These are phyloP conservation scores for Piezodorus guildinii DNA, from an alignment of 1,140 invertebrate genomes.

Conservation along the genomic window DNA sequence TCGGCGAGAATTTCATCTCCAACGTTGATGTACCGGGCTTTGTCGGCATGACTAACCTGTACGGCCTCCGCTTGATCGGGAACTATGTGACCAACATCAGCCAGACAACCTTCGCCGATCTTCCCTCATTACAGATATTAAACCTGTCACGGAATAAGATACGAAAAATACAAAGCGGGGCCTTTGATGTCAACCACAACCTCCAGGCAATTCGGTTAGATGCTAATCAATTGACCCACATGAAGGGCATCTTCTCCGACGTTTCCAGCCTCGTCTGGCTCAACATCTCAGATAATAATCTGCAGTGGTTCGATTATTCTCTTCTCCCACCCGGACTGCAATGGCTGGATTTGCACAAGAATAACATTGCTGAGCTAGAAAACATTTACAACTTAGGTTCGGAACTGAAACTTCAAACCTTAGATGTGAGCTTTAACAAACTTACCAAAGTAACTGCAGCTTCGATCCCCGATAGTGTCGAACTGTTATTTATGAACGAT, in stretches of 20 bases:
- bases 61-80: constrained; percentile 72
- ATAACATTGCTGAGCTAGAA: constrained; percentile 68
- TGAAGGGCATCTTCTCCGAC: constrained; percentile 72
- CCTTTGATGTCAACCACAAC: constrained; percentile 65
- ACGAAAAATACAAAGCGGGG: constrained; percentile 61
- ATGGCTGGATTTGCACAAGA: constrained; percentile 83
- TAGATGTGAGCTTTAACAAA: constrained; percentile 75
- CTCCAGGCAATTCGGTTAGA: constrained; percentile 78
- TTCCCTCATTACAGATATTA: constrained; percentile 72
- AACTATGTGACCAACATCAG: constrained; percentile 80
- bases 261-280: constrained; percentile 73
- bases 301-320: constrained; percentile 83
- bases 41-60: constrained; percentile 64
- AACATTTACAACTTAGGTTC: constrained; percentile 56
- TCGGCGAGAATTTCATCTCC: constrained; percentile 67
- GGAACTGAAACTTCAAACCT: constrained; percentile 56
- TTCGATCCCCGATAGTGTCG: constrained; percentile 63
- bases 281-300: constrained; percentile 81
- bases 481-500: constrained; percentile 68
- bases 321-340: constrained; percentile 67
- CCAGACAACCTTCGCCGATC: constrained; percentile 62
- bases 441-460: constrained; percentile 53
- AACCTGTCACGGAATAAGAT: constrained; percentile 81
- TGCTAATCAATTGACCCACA: constrained; percentile 70
- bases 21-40: constrained; percentile 67